Evolutionary conservation across 2,113 vertebrate species (phyloP).

Genomic region (Poicephalus meyeri): DNA sequence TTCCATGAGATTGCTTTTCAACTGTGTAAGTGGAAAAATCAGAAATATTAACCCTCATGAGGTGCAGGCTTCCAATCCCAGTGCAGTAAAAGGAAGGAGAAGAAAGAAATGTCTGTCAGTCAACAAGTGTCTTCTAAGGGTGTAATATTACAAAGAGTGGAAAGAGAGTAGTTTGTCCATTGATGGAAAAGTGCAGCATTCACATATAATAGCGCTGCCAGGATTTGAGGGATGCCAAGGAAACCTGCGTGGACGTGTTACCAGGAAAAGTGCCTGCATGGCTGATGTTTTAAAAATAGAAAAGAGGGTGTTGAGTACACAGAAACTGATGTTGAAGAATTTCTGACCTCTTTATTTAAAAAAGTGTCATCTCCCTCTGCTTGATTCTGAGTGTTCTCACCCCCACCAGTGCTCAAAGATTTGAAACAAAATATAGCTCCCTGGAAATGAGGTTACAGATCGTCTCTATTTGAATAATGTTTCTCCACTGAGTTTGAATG

Average conservation of each 20-base stretch:
- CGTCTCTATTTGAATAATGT: not conserved
- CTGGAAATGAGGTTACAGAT: not conserved
- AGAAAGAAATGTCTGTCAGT: not conserved
- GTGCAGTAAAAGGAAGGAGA: not conserved
- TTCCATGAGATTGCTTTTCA: not conserved
- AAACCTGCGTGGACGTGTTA: constrained; percentile 9
- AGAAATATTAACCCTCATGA: not conserved
- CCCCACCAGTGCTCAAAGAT: not conserved
- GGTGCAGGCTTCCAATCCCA: not conserved
- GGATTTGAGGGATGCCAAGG: not conserved
- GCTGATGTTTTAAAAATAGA: constrained; percentile 33
- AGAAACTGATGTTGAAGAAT: constrained; percentile 31
- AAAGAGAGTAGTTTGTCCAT: constrained; percentile 1
- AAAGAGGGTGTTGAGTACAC: constrained; percentile 21
- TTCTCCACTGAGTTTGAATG: not conserved
- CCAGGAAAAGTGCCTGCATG: not conserved
- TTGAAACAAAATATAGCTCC: not conserved
- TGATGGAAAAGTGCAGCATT: constrained; percentile 20
- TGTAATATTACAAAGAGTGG: constrained; percentile 5
- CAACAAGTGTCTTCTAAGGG: not conserved
- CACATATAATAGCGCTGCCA: not conserved
- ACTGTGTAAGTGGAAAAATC: not conserved
- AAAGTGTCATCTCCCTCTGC: not conserved
- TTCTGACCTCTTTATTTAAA: constrained; percentile 15
- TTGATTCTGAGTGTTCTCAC: not conserved